Evolutionary conservation across 23 tunicate species (phyloP), one percentile per base, ranked within the genome.

Genomic region (Styela plicata): DNA sequence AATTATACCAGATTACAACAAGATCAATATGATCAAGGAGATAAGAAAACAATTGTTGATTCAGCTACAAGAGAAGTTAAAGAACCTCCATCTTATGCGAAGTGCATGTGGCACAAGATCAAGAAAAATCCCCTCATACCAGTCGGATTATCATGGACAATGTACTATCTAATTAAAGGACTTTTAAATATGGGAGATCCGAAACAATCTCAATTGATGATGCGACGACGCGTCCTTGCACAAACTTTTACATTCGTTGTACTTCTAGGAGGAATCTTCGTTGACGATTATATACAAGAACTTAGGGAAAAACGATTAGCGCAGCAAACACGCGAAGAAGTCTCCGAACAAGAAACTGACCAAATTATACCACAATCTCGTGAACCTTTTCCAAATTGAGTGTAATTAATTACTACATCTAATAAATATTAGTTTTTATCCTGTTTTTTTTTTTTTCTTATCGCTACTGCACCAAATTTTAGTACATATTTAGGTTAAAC

Each of bases 161-260:
- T 89, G 77, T 79, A 69, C 57, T 89, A 78, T 80, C 69, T 89
- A 1, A 30, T 30, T 18, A 84, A 84, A 64, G 94, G 94, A n/a
- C 69, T 89, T 22, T 70, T 86, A 13, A 86, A 89, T 44, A 89
- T 89, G 94, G 63, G 85, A 1, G 66, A 89, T 36, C 32, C 74
- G 2, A 23, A 2, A 25, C 36, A 79, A 69, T 89, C 94, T 20
- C 94, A 89, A 64, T 34, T 27, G 63, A 89, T 89, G 94, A 89
- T 89, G 94, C 79, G 94, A 5, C 88, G 94, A 22, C 85, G 94
- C 28, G 88, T 89, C 10, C 26, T 74, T 21, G 85, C 94, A 37
- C 94, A 89, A 53, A 87, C 85, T 16, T 89, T 89, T 69, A 84
- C 88, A 18, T 64, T 89, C 3, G 34, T 89, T 7, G 94, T 82